Conservation (phyloP, 2,113 vertebrate species). For the Vidua chalybeata region DNA sequence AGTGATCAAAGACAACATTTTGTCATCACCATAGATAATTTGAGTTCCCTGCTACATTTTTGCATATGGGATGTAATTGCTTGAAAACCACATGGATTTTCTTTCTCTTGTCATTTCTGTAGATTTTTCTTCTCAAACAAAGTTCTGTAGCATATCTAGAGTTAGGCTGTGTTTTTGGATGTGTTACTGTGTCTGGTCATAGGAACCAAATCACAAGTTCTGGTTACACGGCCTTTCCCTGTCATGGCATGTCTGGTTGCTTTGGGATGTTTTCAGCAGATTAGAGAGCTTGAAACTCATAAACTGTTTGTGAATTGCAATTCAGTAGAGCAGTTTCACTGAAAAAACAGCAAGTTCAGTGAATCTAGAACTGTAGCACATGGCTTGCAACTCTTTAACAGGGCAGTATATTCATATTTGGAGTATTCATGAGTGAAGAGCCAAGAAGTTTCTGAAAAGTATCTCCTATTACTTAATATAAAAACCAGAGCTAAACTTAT, state of each 20-base stretch:
- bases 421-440: not conserved
- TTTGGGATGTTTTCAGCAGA: not conserved
- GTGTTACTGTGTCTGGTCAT: not conserved
- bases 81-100: not conserved
- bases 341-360: not conserved
- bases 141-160: not conserved
- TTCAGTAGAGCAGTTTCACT: not conserved
- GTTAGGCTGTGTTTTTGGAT: not conserved
- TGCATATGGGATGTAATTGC: not conserved
- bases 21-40: not conserved
- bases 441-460: not conserved
- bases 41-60: not conserved
- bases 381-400: not conserved
- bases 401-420: not conserved
- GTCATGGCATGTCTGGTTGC: not conserved
- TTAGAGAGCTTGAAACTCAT: not conserved
- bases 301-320: not conserved
- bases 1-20: not conserved
- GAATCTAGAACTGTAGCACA: not conserved
- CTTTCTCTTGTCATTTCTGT: not conserved
- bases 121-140: not conserved
- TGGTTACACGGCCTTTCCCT: not conserved
- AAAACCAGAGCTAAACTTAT: not conserved
- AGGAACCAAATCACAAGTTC: not conserved
- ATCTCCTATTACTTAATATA: not conserved